Conservation (phyloP, 2,113 vertebrate genomes). For the Corythornis cristatus region DNA sequence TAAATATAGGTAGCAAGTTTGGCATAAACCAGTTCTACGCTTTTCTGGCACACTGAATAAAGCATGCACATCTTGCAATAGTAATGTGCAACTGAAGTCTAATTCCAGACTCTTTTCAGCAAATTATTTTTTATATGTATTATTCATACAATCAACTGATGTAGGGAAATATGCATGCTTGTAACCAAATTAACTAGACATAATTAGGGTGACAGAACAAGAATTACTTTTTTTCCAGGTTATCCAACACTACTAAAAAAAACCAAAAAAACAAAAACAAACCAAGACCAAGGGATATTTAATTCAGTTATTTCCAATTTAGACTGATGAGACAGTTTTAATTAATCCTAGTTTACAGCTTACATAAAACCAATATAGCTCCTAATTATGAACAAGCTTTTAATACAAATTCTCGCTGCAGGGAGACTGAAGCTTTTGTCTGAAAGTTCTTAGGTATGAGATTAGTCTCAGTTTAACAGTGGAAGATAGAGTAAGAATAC, state of each 20-base stretch:
- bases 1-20: neutral
- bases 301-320: neutral
- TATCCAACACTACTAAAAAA: neutral
- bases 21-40: neutral
- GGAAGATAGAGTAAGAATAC: neutral
- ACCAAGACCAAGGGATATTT: too few species aligned
- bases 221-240: neutral
- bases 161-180: neutral
- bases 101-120: neutral
- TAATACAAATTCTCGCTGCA: neutral
- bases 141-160: neutral
- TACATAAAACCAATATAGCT: neutral
- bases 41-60: neutral
- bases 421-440: neutral
- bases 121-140: neutral
- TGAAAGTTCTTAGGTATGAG: neutral
- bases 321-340: neutral
- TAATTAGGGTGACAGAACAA: neutral
- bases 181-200: neutral
- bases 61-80: neutral
- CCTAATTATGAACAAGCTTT: neutral
- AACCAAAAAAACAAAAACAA: too few species aligned
- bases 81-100: neutral
- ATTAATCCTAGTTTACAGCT: neutral
- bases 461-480: neutral